Evolutionary conservation across 2,888 invertebrate genomes (phyloP).

Genomic region (Mesorhabditis spiculigera): DNA sequence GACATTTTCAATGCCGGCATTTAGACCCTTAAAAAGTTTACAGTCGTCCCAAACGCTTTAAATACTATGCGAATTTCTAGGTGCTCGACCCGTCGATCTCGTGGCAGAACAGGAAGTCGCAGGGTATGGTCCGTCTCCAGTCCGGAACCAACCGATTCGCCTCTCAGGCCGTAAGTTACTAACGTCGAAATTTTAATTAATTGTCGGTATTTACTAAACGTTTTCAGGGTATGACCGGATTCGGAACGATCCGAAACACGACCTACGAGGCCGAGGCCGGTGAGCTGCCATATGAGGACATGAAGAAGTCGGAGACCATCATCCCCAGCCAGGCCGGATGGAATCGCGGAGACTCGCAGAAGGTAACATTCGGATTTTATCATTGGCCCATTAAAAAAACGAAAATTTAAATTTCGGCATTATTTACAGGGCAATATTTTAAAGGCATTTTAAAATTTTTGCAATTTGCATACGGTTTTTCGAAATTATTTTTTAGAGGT

Average conservation of each 20-base stretch:
- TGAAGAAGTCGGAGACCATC: slow-evolving; percentile 57
- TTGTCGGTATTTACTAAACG: neutral
- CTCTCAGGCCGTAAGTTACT: slow-evolving; percentile 43
- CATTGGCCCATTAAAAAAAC: no score
- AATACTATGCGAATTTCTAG: slow-evolving; percentile 4
- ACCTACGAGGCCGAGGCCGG: slow-evolving; percentile 57
- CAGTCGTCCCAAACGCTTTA: no score
- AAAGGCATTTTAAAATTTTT: no score
- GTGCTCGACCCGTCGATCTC: slow-evolving; percentile 52
- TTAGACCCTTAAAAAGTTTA: no score
- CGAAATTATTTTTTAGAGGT: no score
- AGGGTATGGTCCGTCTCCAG: slow-evolving; percentile 56
- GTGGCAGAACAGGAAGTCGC: slow-evolving; percentile 56
- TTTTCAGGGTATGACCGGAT: slow-evolving; percentile 42
- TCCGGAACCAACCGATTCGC: slow-evolving; percentile 57
- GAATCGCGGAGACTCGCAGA: slow-evolving; percentile 59
- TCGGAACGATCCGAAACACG: slow-evolving; percentile 54
- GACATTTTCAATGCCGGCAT: no score
- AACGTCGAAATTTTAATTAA: neutral
- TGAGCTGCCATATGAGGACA: slow-evolving; percentile 57
- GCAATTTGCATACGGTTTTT: no score
- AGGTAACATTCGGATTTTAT: slow-evolving; percentile 33
- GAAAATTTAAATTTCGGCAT: no score
- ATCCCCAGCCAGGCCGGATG: slow-evolving; percentile 59
- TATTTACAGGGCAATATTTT: no score